Base-by-base conservation (phyloP, 2,888 invertebrate genomes). In the Ophion slaviceki region DNA sequence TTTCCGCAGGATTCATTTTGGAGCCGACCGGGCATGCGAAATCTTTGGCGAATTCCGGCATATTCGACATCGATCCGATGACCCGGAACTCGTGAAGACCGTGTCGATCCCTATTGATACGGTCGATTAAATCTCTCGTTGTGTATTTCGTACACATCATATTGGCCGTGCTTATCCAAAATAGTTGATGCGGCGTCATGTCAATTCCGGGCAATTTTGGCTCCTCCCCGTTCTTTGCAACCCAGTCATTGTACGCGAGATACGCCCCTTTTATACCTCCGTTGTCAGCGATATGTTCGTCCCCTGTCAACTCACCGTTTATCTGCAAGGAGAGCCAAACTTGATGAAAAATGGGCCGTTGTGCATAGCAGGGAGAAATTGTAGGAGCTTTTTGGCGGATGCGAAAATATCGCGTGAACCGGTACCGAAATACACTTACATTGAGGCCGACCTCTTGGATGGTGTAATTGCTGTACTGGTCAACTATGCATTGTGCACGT, bases 261-360 rank as follows among this genome's bases (percentile, higher is more conserved):
- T 98, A 99, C 0, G 98, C 97, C 92, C 98, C 97, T 93, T 98
- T 98, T 87, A 98, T 96, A 0, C 98, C 99, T 2, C 98, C 98
- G 92, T 98, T 99, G 93, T 99, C 99, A 0, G 99, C 99, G 82
- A 99, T 99, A 93, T 99, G 99, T 93, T 99, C 99, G 14, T 98
- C 98, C 94, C 98, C 98, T 0, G 98, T 98, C 91, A 97, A 97
- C 83, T 98, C 96, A 77, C 99, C 99, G 91, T 98, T 98, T 76
- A 99, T 93, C 98, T 98, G 94, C 24, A 94, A 59, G 11, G 57
- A 47, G 70, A 67, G 24, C 2, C 36, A 68, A 83, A 64, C 17
- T 24, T 7, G 8, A 32, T 17, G 24, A 11, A 47, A 2, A n/a
- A n/a, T 57, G 14, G 28, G 70, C 1, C 7, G 8, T 68, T 8